Evolutionary conservation across 2,888 invertebrate species (phyloP).

Genomic region (Linyphia triangularis): DNA sequence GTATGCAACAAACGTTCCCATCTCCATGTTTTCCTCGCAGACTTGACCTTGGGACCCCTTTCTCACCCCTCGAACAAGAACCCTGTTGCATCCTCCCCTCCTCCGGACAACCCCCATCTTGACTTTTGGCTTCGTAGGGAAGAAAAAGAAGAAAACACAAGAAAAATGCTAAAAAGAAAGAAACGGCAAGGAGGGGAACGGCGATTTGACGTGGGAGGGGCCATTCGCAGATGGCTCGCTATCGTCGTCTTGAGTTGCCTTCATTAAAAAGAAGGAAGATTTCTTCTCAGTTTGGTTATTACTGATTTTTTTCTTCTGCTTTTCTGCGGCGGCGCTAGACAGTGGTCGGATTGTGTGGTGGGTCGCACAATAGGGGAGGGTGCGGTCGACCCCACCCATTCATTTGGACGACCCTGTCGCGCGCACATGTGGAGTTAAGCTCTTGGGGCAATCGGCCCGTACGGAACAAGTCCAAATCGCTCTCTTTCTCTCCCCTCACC

Average conservation of each 20-base stretch:
- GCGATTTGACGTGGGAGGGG: slow-evolving; percentile 47
- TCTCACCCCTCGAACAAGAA: neutral
- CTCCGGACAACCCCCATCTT: too few relatives aligned
- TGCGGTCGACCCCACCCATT: slow-evolving; percentile 68
- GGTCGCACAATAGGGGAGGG: slow-evolving; percentile 67
- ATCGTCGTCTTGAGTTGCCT: slow-evolving; percentile 68
- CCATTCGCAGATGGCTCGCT: slow-evolving; percentile 53
- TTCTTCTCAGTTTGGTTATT: slow-evolving; percentile 39
- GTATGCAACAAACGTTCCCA: too few relatives aligned
- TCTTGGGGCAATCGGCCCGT: slow-evolving; percentile 37
- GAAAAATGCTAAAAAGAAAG: slow-evolving; percentile 5
- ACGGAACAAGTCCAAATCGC: neutral
- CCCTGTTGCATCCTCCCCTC: neutral
- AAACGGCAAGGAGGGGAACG: slow-evolving; percentile 25
- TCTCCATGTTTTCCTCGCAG: too few relatives aligned
- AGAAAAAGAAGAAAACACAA: neutral
- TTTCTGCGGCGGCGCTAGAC: slow-evolving; percentile 44
- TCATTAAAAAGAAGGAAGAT: slow-evolving; percentile 62
- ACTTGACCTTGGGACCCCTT: neutral
- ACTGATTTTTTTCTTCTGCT: neutral
- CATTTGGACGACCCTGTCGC: slow-evolving; percentile 63
- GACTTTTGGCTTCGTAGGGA: too few relatives aligned
- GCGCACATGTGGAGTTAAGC: slow-evolving; percentile 36
- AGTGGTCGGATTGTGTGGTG: slow-evolving; percentile 70
- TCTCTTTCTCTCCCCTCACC: neutral